These are phyloP conservation scores for Channallabes apus DNA, from an alignment of 2,797 vertebrate species.

Conservation along the genomic window DNA sequence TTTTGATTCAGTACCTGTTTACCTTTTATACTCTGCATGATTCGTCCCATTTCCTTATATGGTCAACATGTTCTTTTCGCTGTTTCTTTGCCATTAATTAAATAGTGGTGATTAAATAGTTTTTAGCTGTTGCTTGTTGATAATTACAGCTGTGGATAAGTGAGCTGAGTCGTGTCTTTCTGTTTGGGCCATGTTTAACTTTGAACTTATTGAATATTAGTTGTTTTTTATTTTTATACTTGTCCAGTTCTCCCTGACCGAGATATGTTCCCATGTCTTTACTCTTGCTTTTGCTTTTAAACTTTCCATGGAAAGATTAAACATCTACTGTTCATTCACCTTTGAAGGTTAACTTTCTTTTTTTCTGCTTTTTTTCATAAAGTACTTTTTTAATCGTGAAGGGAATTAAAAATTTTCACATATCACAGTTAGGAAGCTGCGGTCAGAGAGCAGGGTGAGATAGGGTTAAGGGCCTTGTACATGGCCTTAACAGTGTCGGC, in stretches of 20 bases:
- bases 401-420: too few species aligned
- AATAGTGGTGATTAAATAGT: neutral
- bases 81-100: neutral
- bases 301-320: too few species aligned
- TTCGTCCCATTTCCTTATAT: neutral
- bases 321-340: too few species aligned
- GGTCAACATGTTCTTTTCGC: neutral
- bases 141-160: neutral
- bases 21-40: neutral
- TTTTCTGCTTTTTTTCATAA: too few species aligned
- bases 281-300: too few species aligned
- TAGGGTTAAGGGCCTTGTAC: too few species aligned
- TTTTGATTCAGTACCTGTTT: neutral
- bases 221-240: neutral
- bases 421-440: too few species aligned
- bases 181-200: neutral
- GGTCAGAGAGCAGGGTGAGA: too few species aligned
- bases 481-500: too few species aligned
- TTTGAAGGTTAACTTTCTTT: too few species aligned
- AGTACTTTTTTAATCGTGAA: too few species aligned
- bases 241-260: neutral
- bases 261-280: too few species aligned
- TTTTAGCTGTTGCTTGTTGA: neutral
- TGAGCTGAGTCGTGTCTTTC: neutral
- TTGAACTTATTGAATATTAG: neutral